These are phyloP conservation scores for Nerophis ophidion DNA, from an alignment of 2,113 vertebrate genomes.

Conservation along the genomic window DNA sequence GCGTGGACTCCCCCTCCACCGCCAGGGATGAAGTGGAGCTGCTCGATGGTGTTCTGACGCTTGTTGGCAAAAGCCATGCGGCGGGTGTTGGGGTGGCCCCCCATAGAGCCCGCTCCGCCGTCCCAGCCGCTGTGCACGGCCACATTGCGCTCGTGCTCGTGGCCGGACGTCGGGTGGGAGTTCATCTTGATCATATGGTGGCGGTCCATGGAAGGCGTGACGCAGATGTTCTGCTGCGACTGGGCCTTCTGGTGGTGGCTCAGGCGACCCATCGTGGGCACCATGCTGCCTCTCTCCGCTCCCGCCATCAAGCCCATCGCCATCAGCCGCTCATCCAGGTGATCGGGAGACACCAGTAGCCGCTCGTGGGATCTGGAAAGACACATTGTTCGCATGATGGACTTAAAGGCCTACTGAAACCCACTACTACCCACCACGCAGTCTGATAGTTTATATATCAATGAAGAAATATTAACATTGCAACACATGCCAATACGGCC, in stretches of 20 bases:
- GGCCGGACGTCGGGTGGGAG: constrained; percentile 75
- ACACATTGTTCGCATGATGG: neutral
- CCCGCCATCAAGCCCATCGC: constrained; percentile 46
- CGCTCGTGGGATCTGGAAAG: constrained; percentile 64
- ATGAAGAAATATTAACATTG: no score
- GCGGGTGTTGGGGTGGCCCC: constrained; percentile 60
- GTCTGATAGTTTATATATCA: no score
- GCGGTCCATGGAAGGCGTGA: constrained; percentile 75
- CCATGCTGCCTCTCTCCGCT: constrained; percentile 45
- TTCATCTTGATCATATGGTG: constrained; percentile 87
- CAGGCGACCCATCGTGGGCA: constrained; percentile 67
- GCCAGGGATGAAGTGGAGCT: constrained; percentile 84
- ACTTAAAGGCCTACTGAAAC: no score
- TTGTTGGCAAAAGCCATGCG: constrained; percentile 81
- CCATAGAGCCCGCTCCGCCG: constrained; percentile 39
- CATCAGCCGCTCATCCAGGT: constrained; percentile 59
- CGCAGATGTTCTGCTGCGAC: constrained; percentile 81
- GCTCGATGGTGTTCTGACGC: constrained; percentile 86
- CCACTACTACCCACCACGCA: no score
- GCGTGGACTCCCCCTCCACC: constrained; percentile 67
- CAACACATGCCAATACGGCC: no score
- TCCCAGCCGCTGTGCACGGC: constrained; percentile 35
- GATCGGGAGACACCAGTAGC: constrained; percentile 63
- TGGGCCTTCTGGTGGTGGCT: constrained; percentile 77
- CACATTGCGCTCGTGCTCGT: constrained; percentile 62